These are phyloP conservation scores for Episyrphus balteatus DNA, from an alignment of 1,140 invertebrate species.

Conservation along the genomic window DNA sequence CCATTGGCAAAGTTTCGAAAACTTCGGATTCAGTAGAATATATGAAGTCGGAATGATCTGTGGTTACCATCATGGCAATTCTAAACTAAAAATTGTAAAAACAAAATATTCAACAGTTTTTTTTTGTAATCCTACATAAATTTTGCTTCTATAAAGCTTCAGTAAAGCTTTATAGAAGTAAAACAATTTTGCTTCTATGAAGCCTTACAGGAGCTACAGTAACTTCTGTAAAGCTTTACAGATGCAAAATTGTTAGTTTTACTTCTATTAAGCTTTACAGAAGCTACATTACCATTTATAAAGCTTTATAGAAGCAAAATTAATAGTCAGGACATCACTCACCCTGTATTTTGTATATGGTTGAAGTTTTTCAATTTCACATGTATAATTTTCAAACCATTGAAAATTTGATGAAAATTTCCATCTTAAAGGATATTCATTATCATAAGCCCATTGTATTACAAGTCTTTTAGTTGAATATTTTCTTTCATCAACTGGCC, in stretches of 20 bases:
- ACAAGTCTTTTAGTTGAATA: no score
- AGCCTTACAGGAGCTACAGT: neutral
- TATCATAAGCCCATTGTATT: no score
- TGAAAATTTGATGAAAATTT: neutral
- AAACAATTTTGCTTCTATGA: neutral
- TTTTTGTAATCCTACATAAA: neutral
- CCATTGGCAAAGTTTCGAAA: slow-evolving; percentile 64
- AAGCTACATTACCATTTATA: no score
- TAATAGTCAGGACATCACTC: neutral
- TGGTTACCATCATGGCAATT: slow-evolving; percentile 56
- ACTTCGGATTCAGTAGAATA: slow-evolving; percentile 68
- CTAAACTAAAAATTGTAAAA: slow-evolving; percentile 59
- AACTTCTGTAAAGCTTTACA: neutral
- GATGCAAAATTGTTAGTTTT: slow-evolving; percentile 64
- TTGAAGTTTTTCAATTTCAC: neutral
- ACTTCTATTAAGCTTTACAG: no score
- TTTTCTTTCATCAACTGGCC: no score
- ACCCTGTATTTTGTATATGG: neutral
- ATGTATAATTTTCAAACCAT: neutral
- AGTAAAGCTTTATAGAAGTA: neutral
- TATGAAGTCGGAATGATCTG: slow-evolving; percentile 54
- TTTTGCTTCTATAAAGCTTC: neutral
- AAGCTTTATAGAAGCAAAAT: no score
- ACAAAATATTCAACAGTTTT: neutral
- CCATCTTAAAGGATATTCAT: no score